These are phyloP conservation scores for Pseudopleuronectes americanus DNA, from an alignment of 2,797 vertebrate species.

Conservation along the genomic window DNA sequence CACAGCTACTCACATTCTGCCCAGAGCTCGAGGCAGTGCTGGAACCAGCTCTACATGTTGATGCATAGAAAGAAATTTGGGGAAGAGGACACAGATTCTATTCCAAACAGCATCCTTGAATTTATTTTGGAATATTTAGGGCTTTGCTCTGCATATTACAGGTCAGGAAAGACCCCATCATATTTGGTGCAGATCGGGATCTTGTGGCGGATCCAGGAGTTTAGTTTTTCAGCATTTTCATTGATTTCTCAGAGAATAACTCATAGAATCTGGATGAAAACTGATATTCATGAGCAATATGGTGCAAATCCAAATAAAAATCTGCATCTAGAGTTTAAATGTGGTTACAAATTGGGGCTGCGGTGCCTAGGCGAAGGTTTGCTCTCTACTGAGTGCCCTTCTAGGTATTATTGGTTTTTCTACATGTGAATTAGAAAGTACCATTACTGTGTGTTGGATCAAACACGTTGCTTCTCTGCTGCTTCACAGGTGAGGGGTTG, in stretches of 20 bases:
- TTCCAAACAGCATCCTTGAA: slow-evolving; percentile 12
- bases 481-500: slow-evolving; percentile 41
- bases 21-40: slow-evolving; percentile 8
- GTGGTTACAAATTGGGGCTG: too few species aligned
- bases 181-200: too few species aligned
- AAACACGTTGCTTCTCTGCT: slow-evolving; percentile 37
- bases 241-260: too few species aligned
- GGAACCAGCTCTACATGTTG: slow-evolving; percentile 33
- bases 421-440: slow-evolving; percentile 1
- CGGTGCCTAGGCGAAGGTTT: too few species aligned
- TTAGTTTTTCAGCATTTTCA: too few species aligned
- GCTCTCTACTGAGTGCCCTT: too few species aligned
- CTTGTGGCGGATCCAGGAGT: too few species aligned
- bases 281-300: too few species aligned
- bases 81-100: slow-evolving; percentile 11
- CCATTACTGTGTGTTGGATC: slow-evolving; percentile 30
- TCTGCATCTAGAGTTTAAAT: too few species aligned
- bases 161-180: too few species aligned
- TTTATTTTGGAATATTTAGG: slow-evolving; percentile 26
- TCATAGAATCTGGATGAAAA: too few species aligned
- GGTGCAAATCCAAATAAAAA: too few species aligned
- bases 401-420: slow-evolving; percentile 12
- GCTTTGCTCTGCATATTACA: slow-evolving; percentile 15
- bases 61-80: background rate
- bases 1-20: slow-evolving; percentile 16